Evolutionary conservation across 92 coral and sea anemone species (phyloP).

Genomic region (Pocillopora meandrina): DNA sequence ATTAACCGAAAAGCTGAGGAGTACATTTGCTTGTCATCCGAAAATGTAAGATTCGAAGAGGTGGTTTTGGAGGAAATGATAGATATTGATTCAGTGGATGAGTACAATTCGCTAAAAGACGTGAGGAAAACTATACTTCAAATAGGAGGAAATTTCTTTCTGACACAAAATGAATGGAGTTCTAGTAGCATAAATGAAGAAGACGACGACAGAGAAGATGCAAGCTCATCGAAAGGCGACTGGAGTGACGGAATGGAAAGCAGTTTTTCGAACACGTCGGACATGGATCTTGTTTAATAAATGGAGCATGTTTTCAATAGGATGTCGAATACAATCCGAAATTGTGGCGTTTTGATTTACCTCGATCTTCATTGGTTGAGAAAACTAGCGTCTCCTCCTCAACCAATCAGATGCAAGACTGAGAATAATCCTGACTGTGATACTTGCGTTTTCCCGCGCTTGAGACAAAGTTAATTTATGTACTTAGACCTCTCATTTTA

Average conservation of each 20-base stretch:
- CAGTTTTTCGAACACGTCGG: not conserved
- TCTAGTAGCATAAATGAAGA: not conserved
- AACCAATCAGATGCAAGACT: too few relatives aligned
- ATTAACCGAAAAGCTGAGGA: not conserved
- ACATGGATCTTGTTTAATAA: not conserved
- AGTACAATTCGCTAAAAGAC: conserved; percentile 26
- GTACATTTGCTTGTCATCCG: not conserved
- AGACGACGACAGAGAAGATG: conserved; percentile 12
- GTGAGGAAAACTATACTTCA: conserved; percentile 9
- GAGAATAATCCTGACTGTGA: too few relatives aligned
- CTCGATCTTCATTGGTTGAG: too few relatives aligned
- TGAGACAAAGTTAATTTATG: too few relatives aligned
- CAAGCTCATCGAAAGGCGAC: conserved; percentile 9
- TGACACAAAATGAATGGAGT: conserved; percentile 17
- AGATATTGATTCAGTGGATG: conserved; percentile 29
- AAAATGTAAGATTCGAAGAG: not conserved
- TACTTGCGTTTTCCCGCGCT: too few relatives aligned
- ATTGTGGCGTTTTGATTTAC: too few relatives aligned
- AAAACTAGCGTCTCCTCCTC: too few relatives aligned
- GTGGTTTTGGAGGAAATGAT: conserved; percentile 4
- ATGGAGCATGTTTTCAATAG: too few relatives aligned
- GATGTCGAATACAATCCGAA: too few relatives aligned
- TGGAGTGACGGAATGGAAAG: conserved; percentile 31
- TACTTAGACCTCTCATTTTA: too few relatives aligned
- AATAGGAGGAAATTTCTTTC: conserved; percentile 9